These are phyloP conservation scores for Iselma pallidipennis DNA, from an alignment of 2,888 invertebrate genomes.

Conservation along the genomic window DNA sequence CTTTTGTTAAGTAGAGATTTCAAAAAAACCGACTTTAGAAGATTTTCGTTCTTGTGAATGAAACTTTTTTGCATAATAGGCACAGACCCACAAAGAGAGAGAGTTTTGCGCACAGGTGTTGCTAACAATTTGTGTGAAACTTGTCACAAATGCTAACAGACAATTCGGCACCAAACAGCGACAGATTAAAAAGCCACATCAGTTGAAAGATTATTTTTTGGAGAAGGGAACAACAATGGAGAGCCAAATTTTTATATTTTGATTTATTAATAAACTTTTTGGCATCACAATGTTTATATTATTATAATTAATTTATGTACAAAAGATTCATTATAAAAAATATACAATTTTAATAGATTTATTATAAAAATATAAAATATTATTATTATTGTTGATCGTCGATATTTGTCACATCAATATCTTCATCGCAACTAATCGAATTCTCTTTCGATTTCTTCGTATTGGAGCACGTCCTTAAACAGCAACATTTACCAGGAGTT, in stretches of 20 bases:
- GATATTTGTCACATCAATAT: slow-evolving; percentile 51
- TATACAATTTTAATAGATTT: slow-evolving; percentile 18
- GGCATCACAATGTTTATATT: slow-evolving; percentile 24
- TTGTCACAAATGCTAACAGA: not conserved
- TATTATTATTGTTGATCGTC: slow-evolving; percentile 38
- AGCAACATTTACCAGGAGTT: slow-evolving; percentile 56
- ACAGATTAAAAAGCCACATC: not conserved
- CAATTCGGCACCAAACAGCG: not conserved
- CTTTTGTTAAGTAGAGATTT: slow-evolving; percentile 23
- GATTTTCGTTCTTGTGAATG: slow-evolving; percentile 14
- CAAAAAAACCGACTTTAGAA: slow-evolving; percentile 3
- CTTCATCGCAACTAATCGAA: slow-evolving; percentile 50
- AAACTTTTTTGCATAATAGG: slow-evolving; percentile 17
- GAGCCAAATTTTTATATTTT: not conserved
- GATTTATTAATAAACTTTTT: slow-evolving; percentile 27
- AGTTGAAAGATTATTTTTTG: no score
- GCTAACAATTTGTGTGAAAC: not conserved
- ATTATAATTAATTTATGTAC: slow-evolving; percentile 21
- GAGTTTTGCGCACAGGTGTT: slow-evolving; percentile 21
- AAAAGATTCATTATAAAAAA: slow-evolving; percentile 4
- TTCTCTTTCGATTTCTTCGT: slow-evolving; percentile 41
- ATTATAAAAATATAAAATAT: slow-evolving; percentile 20
- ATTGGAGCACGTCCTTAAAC: slow-evolving; percentile 56
- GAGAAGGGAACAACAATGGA: not conserved
- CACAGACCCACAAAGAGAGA: not conserved